Percentiles rank a stretch among this genome's conserved stretches.
These are phyloP conservation scores for Eptatretus burgeri DNA, from an alignment of 2,113 vertebrate species.

Conservation along the genomic window DNA sequence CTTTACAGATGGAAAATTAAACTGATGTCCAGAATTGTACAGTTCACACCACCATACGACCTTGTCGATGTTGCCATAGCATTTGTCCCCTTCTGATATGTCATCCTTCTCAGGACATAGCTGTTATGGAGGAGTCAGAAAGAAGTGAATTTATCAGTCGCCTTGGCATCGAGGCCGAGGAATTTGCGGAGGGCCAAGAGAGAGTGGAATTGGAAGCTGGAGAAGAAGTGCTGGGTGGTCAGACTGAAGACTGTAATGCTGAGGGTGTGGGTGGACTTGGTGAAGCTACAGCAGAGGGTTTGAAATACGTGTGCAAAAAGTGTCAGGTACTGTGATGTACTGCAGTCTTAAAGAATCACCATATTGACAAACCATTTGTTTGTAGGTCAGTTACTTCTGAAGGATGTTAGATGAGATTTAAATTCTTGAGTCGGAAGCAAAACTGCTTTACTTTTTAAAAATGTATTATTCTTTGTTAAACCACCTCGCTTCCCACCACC, in stretches of 20 bases:
- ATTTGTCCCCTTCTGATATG: too few relatives aligned
- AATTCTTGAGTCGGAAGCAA: not conserved
- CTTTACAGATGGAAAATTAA: too few relatives aligned
- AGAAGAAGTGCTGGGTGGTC: too few relatives aligned
- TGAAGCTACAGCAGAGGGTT: too few relatives aligned
- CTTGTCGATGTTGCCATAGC: too few relatives aligned
- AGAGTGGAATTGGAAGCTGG: too few relatives aligned
- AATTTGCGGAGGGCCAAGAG: constrained; percentile 10
- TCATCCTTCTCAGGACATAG: constrained; percentile 39
- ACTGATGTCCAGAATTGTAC: too few relatives aligned
- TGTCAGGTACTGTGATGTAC: constrained; percentile 39
- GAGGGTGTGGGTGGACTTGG: too few relatives aligned
- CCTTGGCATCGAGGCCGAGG: constrained; percentile 70
- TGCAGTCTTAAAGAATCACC: not conserved
- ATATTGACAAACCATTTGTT: not conserved
- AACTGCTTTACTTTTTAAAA: not conserved
- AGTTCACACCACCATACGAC: too few relatives aligned
- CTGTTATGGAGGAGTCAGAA: constrained; percentile 81
- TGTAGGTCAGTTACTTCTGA: not conserved
- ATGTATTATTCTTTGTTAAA: constrained; percentile 5
- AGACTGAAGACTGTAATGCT: too few relatives aligned
- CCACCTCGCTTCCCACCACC: not conserved
- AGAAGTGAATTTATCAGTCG: constrained; percentile 71
- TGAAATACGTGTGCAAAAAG: constrained; percentile 15
- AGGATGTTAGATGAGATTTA: not conserved